These are phyloP conservation scores for Drosophila lowei DNA, from an alignment of 1,140 invertebrate genomes.

Conservation along the genomic window DNA sequence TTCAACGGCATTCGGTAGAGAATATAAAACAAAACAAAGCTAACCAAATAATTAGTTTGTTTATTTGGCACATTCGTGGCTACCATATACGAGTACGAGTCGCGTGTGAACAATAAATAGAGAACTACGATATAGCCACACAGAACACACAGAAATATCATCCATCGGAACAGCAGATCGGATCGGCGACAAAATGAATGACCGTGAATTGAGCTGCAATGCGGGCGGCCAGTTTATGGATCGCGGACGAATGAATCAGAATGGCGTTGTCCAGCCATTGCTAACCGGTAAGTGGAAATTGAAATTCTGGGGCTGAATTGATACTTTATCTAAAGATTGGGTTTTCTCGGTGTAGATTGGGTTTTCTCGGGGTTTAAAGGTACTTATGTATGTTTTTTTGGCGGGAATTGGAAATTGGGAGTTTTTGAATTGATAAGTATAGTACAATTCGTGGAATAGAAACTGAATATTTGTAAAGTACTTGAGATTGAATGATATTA, in stretches of 20 bases:
- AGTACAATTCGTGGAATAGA: no score
- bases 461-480: no score
- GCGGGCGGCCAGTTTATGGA: constrained; percentile 81
- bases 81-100: constrained; percentile 2
- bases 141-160: constrained; percentile 22
- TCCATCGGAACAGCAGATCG: constrained; percentile 11
- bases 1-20: constrained; percentile 54
- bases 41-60: constrained; percentile 50
- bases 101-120: constrained; percentile 50
- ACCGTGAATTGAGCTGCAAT: constrained; percentile 77
- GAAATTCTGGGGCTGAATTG: no score
- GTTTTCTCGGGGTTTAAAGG: no score
- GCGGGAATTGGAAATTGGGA: background rate
- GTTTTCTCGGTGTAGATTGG: no score
- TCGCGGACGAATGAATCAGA: constrained; percentile 85
- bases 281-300: constrained; percentile 86
- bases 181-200: constrained; percentile 70
- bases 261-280: constrained; percentile 91
- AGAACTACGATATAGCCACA: constrained; percentile 12
- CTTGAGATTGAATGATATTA: no score
- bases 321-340: no score
- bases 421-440: background rate
- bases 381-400: no score
- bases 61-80: constrained; percentile 63
- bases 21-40: constrained; percentile 22